Evolutionary conservation across 1,140 invertebrate species (phyloP), one percentile per base, ranked within the genome.

Genomic region (Atopsyche davidsoni): DNA sequence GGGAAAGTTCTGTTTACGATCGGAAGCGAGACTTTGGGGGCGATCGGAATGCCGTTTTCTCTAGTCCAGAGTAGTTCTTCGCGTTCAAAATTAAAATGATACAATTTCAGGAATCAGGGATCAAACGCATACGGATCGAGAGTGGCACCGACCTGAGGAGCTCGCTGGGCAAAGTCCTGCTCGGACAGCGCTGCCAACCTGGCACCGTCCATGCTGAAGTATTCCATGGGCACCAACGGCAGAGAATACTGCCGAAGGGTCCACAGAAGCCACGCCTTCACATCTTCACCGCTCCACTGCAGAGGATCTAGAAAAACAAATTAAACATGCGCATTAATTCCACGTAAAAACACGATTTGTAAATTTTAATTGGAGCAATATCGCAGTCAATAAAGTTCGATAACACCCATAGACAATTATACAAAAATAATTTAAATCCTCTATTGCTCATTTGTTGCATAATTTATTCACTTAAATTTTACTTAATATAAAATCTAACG

Each of bases 191-290:
- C 75, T 28, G 85, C 79, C 36, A 96, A 69, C 13, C 80, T 78
- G 1, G 79, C 71, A 3, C 93, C 92, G 54, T 88, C 81, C 67
- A 92, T 79, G 54, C 85, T 81, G 69, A 92, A 89, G 61, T 82
- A 81, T 48, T 86, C 83, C 16, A 82, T 67, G 18, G 78, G 77
- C 21, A 85, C 80, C 60, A 79, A 75, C 1, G 80, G 79, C 53
- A 89, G 69, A 59, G 82, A 79, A 61, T 85, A 85, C 64, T 92
- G 86, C 61, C 82, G 76, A 34, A 86, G 76, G 42, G 87, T 90
- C 82, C 85, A 92, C 62, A 85, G 78, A 17, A 93, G 76, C 91
- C 92, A 95, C 1, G 86, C 79, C 36, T 86, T 82, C 3, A 93
- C 91, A 61, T 95, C 86, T 28, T 79, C 79, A 4, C 77, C 70